Conservation (phyloP, 30 jellyfish, hydroid and myxozoan genomes). For the Hydractinia echinata region DNA sequence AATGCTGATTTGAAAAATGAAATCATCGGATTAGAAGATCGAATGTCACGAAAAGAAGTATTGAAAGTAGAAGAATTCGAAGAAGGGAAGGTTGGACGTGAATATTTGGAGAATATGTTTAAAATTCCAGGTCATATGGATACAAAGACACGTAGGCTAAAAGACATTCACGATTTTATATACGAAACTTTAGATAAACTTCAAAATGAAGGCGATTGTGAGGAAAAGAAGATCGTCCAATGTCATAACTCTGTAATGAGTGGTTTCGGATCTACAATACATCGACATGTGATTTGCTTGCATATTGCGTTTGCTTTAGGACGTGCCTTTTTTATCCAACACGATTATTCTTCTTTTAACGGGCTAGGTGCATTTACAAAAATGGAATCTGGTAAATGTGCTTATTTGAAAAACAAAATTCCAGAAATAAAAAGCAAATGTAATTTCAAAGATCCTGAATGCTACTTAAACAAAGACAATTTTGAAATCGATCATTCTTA, state of each 20-base stretch:
- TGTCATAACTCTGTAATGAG: conserved; percentile 9
- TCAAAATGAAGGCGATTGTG: conserved; percentile 3
- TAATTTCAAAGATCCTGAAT: not conserved
- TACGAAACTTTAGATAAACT: conserved; percentile 2
- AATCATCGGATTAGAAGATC: too few relatives aligned
- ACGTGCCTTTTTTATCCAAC: conserved; percentile 1
- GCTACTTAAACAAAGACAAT: not conserved
- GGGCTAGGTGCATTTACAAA: conserved; percentile 1
- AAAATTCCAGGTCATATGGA: not conserved
- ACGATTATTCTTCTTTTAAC: not conserved
- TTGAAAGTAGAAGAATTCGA: too few relatives aligned
- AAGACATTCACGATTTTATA: not conserved
- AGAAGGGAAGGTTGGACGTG: too few relatives aligned
- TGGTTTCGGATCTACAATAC: conserved; percentile 10
- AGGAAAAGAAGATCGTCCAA: not conserved
- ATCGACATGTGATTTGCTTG: conserved; percentile 18
- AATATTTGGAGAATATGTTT: too few relatives aligned
- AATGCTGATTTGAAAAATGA: too few relatives aligned
- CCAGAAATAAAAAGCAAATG: not conserved
- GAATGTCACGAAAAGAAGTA: too few relatives aligned
- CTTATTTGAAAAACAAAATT: not conserved
- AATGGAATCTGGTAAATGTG: conserved; percentile 11
- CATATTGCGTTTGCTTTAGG: conserved; percentile 11
- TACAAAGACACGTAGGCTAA: not conserved
- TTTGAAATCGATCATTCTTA: not conserved